phyloP scores from a whole-genome alignment of 2,888 invertebrate species.

The Stenchaetothrips biformis region DNA sequence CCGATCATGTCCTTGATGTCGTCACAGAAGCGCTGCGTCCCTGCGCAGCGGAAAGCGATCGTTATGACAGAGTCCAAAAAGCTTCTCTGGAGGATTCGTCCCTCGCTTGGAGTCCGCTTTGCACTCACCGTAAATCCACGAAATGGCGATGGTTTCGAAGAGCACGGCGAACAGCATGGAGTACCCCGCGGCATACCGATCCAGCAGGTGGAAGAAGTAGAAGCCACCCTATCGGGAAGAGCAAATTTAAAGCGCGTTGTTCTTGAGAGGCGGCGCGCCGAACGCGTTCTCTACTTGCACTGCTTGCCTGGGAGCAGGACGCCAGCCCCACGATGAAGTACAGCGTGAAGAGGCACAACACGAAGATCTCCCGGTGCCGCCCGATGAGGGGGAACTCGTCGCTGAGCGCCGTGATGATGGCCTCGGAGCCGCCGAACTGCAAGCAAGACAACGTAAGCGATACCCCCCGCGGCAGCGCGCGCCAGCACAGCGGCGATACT shows the following conservation, averaged over 20 bases:
- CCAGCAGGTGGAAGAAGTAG: constrained; percentile 91
- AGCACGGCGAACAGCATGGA: constrained; percentile 91
- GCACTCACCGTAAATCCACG: constrained; percentile 89
- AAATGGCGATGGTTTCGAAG: constrained; percentile 93
- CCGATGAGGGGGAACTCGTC: constrained; percentile 93
- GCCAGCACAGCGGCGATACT: background rate
- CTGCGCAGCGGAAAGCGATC: constrained; percentile 46
- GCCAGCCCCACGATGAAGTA: constrained; percentile 92
- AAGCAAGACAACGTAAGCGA: constrained; percentile 38
- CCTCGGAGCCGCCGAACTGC: constrained; percentile 99
- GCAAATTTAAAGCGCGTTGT: too few species aligned
- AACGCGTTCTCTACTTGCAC: too few species aligned
- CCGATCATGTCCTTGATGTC: constrained; percentile 98
- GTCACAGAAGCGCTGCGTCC: constrained; percentile 83
- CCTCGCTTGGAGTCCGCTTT: background rate
- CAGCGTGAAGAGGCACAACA: constrained; percentile 81
- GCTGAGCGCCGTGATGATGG: constrained; percentile 94
- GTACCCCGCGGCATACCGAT: constrained; percentile 93
- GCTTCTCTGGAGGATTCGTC: too few species aligned
- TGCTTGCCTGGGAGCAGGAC: constrained; percentile 75
- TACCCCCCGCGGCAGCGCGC: background rate
- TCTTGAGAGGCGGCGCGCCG: too few species aligned
- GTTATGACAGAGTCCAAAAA: too few species aligned
- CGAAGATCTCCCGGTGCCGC: constrained; percentile 86
- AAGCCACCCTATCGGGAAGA: constrained; percentile 72